phyloP scores from a whole-genome alignment of 2,113 vertebrate genomes.

The Nanorana parkeri region DNA sequence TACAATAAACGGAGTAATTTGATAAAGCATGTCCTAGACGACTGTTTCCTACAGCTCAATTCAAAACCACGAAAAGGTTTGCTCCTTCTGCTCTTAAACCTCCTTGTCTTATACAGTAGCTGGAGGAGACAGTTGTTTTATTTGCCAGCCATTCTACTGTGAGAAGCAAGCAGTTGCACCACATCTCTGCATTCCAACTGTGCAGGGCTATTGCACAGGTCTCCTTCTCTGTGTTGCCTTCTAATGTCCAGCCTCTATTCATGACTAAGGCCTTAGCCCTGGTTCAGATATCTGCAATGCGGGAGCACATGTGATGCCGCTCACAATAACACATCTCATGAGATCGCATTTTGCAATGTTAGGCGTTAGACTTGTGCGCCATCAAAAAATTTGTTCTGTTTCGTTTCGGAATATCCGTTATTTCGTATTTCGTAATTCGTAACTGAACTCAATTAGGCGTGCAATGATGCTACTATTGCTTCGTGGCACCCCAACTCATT shows the following conservation, averaged over 20 bases:
- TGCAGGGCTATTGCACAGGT: neutral
- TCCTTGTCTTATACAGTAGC: slow-evolving; percentile 27
- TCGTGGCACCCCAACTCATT: too few relatives aligned
- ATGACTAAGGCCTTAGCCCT: neutral
- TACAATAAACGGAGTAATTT: neutral
- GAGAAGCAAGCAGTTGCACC: neutral
- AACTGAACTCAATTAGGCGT: too few relatives aligned
- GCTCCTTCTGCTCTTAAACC: too few relatives aligned
- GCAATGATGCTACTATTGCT: too few relatives aligned
- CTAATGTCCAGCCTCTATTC: neutral
- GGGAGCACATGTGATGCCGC: too few relatives aligned
- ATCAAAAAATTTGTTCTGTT: too few relatives aligned
- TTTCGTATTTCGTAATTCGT: too few relatives aligned
- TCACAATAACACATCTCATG: too few relatives aligned
- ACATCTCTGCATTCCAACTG: slow-evolving; percentile 12
- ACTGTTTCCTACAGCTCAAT: neutral
- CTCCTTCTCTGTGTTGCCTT: neutral
- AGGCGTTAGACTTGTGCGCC: too few relatives aligned
- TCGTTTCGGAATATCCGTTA: too few relatives aligned
- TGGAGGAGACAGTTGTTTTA: slow-evolving; percentile 1
- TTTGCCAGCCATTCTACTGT: slow-evolving; percentile 2
- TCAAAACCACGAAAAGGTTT: slow-evolving; percentile 16
- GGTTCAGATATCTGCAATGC: too few relatives aligned
- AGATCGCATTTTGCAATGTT: too few relatives aligned
- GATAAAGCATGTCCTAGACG: neutral